These are phyloP conservation scores for Zaprionus inermis DNA, from an alignment of 1,140 invertebrate species.

Conservation along the genomic window DNA sequence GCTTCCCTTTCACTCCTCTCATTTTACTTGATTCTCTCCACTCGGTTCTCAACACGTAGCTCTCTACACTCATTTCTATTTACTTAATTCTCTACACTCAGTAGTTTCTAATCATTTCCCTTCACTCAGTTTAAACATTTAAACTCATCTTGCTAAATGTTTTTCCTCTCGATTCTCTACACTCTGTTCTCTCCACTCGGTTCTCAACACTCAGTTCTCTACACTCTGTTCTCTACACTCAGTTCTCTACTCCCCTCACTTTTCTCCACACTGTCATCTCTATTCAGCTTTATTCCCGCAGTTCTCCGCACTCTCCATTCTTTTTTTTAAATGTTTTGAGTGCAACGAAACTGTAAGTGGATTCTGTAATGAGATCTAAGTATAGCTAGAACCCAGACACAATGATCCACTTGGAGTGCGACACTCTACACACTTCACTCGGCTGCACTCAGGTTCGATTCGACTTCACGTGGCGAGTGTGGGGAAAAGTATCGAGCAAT, in stretches of 20 bases:
- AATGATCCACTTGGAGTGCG: neutral
- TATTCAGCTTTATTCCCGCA: neutral
- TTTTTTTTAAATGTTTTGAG: neutral
- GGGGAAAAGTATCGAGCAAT: conserved; percentile 17
- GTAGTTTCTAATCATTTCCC: no score
- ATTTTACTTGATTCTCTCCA: no score
- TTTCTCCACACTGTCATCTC: neutral
- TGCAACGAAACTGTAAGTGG: neutral
- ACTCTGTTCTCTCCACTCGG: neutral
- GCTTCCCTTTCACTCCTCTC: no score
- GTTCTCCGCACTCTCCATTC: no score
- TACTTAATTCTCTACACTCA: no score
- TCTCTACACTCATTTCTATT: no score
- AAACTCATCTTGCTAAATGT: no score
- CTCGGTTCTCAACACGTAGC: no score
- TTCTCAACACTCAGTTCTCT: neutral
- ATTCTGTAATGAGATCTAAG: neutral
- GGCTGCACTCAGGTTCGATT: neutral
- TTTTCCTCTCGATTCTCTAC: no score
- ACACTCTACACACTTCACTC: neutral
- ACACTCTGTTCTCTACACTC: neutral
- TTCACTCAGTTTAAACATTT: no score
- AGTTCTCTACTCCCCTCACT: neutral
- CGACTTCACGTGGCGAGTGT: conserved; percentile 9
- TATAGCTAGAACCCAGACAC: no score